Percentiles rank a stretch among this genome's conserved stretches.
Conservation (phyloP, 1,140 invertebrate genomes). For the Carcinoscorpius rotundicauda region DNA sequence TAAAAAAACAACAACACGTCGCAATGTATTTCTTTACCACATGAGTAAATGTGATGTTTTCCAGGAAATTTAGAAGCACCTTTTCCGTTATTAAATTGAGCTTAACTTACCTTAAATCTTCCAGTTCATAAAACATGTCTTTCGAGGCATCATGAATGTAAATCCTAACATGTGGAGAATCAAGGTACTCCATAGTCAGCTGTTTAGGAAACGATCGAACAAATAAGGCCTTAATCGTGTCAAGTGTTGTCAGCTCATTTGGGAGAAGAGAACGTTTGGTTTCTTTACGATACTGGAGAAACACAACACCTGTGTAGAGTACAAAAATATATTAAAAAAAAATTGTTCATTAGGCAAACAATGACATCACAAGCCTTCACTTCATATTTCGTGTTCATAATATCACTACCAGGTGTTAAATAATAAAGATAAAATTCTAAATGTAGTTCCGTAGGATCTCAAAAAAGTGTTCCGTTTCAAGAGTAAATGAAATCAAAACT, state of each 20-base stretch:
- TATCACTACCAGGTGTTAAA: too few relatives aligned
- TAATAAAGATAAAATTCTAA: too few relatives aligned
- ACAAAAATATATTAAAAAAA: conserved; percentile 14
- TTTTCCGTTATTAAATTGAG: neutral
- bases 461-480: too few relatives aligned
- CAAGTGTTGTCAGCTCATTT: conserved; percentile 92
- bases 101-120: conserved; percentile 48
- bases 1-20: neutral
- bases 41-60: neutral
- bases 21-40: neutral
- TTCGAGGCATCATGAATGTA: conserved; percentile 94
- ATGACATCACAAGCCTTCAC: too few relatives aligned
- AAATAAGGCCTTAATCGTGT: conserved; percentile 93
- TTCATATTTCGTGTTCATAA: too few relatives aligned
- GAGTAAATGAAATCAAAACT: too few relatives aligned
- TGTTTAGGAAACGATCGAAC: conserved; percentile 90
- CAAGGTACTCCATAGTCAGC: conserved; percentile 89
- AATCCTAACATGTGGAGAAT: conserved; percentile 77
- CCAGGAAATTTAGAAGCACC: neutral
- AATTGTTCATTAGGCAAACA: too few relatives aligned
- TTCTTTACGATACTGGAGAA: conserved; percentile 89
- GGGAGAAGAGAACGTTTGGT: conserved; percentile 91
- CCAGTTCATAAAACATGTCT: conserved; percentile 96
- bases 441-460: too few relatives aligned
- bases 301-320: conserved; percentile 61